These are phyloP conservation scores for Ecdyonurus torrentis DNA, from an alignment of 2,888 invertebrate species.

Conservation along the genomic window DNA sequence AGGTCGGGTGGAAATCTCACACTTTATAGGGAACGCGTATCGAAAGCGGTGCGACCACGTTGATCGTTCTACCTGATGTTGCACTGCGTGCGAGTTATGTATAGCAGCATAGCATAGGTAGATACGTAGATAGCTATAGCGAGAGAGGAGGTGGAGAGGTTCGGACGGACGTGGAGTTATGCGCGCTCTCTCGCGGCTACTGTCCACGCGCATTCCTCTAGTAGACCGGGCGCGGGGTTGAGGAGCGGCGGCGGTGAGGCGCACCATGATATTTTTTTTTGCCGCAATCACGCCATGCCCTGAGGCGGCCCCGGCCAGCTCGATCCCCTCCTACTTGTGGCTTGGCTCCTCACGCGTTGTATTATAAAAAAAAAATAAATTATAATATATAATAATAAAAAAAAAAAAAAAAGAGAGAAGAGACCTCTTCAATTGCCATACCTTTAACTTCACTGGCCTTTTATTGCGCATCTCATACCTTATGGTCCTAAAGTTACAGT, in stretches of 20 bases:
- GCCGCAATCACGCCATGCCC: constrained; percentile 2
- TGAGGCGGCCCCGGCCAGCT: not conserved
- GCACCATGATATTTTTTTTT: not conserved
- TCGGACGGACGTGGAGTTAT: not conserved
- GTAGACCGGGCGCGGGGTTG: not conserved
- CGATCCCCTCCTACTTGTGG: too few relatives aligned
- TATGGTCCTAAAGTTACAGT: not conserved
- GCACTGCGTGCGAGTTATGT: not conserved
- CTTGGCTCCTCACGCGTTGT: too few relatives aligned
- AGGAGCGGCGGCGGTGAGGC: not conserved
- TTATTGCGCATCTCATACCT: not conserved
- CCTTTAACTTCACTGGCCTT: not conserved
- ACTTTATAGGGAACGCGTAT: too few relatives aligned
- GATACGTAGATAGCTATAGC: too few relatives aligned
- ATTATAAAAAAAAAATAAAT: too few relatives aligned
- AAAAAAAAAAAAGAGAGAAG: too few relatives aligned
- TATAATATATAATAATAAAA: too few relatives aligned
- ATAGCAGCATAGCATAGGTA: too few relatives aligned
- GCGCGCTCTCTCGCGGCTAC: constrained; percentile 1
- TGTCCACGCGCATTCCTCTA: constrained; percentile 2
- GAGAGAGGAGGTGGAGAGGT: not conserved
- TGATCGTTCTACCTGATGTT: not conserved
- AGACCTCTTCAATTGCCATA: not conserved
- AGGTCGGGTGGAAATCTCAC: too few relatives aligned
- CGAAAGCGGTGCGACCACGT: not conserved